Evolutionary conservation across 2,797 vertebrate species (phyloP).

Genomic region (Bucorvus abyssinicus): DNA sequence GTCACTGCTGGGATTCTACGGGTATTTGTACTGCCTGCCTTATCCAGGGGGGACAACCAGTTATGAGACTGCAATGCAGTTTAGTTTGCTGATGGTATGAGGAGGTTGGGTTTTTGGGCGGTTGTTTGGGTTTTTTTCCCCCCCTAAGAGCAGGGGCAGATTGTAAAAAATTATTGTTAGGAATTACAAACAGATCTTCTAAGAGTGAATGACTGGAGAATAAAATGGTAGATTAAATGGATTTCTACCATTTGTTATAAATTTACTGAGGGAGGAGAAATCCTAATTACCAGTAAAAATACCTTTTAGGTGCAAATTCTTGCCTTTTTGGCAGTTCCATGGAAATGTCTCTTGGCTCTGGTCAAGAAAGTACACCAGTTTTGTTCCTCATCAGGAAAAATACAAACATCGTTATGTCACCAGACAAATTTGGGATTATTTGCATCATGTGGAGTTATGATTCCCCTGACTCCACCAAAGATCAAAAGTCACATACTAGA

Average conservation of each 20-base stretch:
- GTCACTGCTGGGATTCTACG: background rate
- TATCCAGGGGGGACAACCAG: background rate
- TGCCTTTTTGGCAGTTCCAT: no score
- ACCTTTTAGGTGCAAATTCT: background rate
- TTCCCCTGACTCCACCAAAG: background rate
- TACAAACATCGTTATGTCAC: background rate
- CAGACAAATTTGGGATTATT: background rate
- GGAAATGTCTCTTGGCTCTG: background rate
- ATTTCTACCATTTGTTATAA: background rate
- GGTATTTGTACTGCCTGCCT: background rate
- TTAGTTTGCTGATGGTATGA: background rate
- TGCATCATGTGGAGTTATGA: background rate
- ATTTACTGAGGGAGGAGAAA: background rate
- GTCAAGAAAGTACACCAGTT: background rate
- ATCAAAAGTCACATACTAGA: background rate
- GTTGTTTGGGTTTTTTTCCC: no score
- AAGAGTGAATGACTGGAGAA: background rate
- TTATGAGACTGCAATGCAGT: rapidly evolving
- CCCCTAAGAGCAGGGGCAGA: background rate
- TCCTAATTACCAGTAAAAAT: background rate
- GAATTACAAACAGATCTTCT: background rate
- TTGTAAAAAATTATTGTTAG: background rate
- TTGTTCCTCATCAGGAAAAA: background rate
- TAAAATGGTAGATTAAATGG: background rate
- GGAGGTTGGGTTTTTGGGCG: no score